Evolutionary conservation across 2,113 vertebrate species (phyloP).

Genomic region (Struthio camelus): DNA sequence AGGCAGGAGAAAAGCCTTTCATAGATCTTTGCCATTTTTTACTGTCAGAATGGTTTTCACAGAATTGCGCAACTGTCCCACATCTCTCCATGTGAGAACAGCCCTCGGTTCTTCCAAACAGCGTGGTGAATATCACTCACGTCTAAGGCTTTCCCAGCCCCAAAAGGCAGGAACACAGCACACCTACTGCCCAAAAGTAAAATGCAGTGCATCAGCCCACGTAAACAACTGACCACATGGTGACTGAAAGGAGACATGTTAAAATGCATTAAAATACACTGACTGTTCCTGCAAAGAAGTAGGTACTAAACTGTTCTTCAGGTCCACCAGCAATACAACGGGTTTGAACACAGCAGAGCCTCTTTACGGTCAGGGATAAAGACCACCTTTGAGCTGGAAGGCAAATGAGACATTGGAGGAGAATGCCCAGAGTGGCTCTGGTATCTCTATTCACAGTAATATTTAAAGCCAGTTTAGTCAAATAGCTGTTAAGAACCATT

Average conservation of each 20-base stretch:
- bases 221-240: not conserved
- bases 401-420: not conserved
- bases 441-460: not conserved
- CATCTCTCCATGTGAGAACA: not conserved
- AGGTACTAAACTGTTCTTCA: not conserved
- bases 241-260: not conserved
- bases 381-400: not conserved
- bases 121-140: not conserved
- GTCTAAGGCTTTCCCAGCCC: not conserved
- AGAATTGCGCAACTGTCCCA: not conserved
- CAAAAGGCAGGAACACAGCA: not conserved
- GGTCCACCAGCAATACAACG: not conserved
- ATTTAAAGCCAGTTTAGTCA: not conserved
- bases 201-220: not conserved
- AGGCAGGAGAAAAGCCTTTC: not conserved
- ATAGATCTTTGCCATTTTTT: not conserved
- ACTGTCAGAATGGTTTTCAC: not conserved
- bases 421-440: not conserved
- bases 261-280: not conserved
- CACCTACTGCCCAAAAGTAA: not conserved
- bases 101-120: not conserved
- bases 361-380: not conserved
- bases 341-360: not conserved
- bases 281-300: not conserved
- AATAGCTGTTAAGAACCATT: not conserved